Conservation (phyloP, 2,113 vertebrate genomes). For the Bucco capensis region DNA sequence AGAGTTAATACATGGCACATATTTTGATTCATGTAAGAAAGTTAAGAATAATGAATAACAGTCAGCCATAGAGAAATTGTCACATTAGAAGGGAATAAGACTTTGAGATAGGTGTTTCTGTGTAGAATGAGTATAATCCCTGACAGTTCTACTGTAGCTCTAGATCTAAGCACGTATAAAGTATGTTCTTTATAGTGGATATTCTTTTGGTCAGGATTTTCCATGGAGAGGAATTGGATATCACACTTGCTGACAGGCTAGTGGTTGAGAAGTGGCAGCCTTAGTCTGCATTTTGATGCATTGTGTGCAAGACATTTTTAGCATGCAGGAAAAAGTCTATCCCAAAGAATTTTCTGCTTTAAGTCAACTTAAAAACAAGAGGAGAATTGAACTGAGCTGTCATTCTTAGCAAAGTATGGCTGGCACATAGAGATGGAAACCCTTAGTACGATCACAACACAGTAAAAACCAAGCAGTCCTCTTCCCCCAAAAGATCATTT, state of each 20-base stretch:
- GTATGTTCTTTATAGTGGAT: background rate
- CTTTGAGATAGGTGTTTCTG: background rate
- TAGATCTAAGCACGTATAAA: background rate
- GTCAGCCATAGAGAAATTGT: background rate
- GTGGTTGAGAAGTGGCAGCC: background rate
- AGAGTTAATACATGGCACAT: background rate
- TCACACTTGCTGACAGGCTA: background rate
- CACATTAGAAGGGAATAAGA: background rate
- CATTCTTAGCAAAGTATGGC: background rate
- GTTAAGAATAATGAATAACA: background rate
- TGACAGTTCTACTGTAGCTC: background rate
- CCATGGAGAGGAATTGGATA: background rate
- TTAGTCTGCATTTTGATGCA: background rate
- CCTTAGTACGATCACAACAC: background rate
- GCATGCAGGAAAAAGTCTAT: background rate
- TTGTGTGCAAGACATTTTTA: background rate
- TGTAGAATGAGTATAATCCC: background rate
- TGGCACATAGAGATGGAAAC: background rate
- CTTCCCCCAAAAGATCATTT: background rate
- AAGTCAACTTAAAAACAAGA: background rate
- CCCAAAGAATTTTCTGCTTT: background rate
- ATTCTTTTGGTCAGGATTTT: background rate
- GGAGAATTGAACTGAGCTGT: background rate
- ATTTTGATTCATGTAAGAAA: background rate
- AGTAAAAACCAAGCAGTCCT: background rate